Evolutionary conservation across 2,113 vertebrate genomes (phyloP).

Genomic region (Labeo catla): DNA sequence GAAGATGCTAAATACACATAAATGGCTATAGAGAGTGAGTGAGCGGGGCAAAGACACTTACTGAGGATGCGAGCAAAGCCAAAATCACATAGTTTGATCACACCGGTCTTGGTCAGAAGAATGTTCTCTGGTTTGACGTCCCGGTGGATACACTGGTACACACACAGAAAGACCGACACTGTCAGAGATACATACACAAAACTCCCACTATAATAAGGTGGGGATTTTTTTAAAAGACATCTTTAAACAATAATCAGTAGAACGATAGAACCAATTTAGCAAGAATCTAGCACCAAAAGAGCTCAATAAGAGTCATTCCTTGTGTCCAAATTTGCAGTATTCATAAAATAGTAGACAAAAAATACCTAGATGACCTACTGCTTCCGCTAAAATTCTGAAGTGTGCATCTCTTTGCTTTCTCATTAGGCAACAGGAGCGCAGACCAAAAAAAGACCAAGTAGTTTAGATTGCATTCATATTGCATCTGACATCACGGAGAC

Average conservation of each 20-base stretch:
- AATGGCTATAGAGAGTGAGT: conserved; percentile 36
- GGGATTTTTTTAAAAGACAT: background rate
- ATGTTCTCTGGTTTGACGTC: conserved; percentile 98
- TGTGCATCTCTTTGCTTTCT: background rate
- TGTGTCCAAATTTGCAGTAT: background rate
- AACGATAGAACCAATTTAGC: background rate
- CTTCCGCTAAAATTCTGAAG: background rate
- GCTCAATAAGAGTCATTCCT: background rate
- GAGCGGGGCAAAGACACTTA: conserved; percentile 70
- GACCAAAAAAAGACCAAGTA: too few species aligned
- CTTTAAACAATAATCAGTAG: background rate
- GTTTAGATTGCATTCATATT: too few species aligned
- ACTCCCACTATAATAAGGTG: background rate
- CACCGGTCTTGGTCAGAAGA: conserved; percentile 89
- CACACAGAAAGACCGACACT: conserved; percentile 49
- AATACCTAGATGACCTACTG: background rate
- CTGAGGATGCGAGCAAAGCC: conserved; percentile 95
- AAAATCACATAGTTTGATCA: conserved; percentile 97
- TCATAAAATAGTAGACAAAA: background rate
- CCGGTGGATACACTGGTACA: conserved; percentile 91
- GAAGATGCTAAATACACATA: conserved; percentile 62
- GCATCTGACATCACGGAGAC: too few species aligned
- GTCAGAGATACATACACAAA: background rate
- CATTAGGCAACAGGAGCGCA: background rate
- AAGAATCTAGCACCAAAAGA: background rate